Percentiles rank a stretch among this genome's conserved stretches.
Conservation (phyloP, 2,888 invertebrate genomes). For the Chrysolina haemoptera region DNA sequence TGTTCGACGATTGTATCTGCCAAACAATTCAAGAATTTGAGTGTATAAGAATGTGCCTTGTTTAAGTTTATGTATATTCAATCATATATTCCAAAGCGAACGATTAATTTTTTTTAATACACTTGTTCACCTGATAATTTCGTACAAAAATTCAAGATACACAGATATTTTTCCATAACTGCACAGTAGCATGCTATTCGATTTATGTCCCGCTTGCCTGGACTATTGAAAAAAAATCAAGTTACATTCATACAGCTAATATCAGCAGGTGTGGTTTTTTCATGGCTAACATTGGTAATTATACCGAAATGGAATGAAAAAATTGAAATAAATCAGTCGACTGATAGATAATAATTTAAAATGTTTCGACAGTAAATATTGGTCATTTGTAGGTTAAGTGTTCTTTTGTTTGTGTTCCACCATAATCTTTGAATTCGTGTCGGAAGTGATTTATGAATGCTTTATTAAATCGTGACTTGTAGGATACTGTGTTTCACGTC, state of each 20-base stretch:
- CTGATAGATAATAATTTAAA: slow-evolving; percentile 19
- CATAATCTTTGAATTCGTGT: slow-evolving; percentile 16
- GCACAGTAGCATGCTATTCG: background rate
- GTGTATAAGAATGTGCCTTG: no score
- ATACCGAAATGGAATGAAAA: slow-evolving; percentile 5
- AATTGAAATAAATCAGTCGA: slow-evolving; percentile 8
- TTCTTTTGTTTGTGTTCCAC: slow-evolving; percentile 20
- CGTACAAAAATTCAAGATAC: no score
- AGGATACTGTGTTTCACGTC: background rate
- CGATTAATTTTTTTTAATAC: no score
- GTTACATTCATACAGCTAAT: slow-evolving; percentile 5
- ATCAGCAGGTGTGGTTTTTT: slow-evolving; percentile 18
- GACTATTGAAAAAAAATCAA: background rate
- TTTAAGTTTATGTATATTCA: no score
- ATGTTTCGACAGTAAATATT: slow-evolving; percentile 3
- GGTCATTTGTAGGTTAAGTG: slow-evolving; percentile 21
- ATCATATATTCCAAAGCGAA: no score
- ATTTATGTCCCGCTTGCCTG: background rate
- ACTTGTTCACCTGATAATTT: background rate
- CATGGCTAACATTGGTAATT: slow-evolving; percentile 10
- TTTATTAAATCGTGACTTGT: slow-evolving; percentile 20
- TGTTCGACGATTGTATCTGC: no score
- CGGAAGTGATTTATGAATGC: slow-evolving; percentile 10
- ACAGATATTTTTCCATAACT: no score
- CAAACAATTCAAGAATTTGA: no score